A percentile compares a stretch with the other conserved stretches of the same genome.
These are phyloP conservation scores for Ondatra zibethicus DNA, from an alignment of 2,113 vertebrate genomes.

Conservation along the genomic window DNA sequence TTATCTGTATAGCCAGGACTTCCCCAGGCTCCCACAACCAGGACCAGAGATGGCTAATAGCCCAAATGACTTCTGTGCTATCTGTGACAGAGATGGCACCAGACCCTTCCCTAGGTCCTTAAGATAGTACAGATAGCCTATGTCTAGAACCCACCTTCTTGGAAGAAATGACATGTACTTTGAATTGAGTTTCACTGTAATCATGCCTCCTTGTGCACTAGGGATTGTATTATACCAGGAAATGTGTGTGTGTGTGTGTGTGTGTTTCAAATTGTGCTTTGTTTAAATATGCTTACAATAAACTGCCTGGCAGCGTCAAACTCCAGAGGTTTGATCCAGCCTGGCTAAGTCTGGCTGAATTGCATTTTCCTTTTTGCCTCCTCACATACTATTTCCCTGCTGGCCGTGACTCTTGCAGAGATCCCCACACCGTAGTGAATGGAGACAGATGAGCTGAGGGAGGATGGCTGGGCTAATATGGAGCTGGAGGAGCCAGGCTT, in stretches of 20 bases:
- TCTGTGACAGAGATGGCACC: not conserved
- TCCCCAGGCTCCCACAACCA: not conserved
- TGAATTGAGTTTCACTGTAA: not conserved
- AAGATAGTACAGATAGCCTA: not conserved
- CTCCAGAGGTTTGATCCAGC: not conserved
- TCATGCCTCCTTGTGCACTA: not conserved
- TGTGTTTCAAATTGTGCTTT: not conserved
- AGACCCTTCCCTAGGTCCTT: not conserved
- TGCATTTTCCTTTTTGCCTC: not conserved
- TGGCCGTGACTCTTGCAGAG: no score
- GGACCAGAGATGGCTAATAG: not conserved
- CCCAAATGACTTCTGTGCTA: not conserved
- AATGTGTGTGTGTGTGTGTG: not conserved
- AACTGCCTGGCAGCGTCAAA: not conserved
- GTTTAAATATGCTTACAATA: not conserved
- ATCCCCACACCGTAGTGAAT: not conserved
- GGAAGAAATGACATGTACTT: not conserved
- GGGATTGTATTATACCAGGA: not conserved
- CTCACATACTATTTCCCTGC: not conserved
- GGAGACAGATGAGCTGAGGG: not conserved
- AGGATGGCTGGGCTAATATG: not conserved
- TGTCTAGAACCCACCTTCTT: not conserved
- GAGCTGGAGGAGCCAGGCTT: not conserved
- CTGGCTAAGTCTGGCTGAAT: not conserved
- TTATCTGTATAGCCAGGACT: not conserved